Percentiles rank a stretch among this genome's conserved stretches.
These are phyloP conservation scores for Paramormyrops kingsleyae DNA, from an alignment of 2,113 vertebrate genomes.

Conservation along the genomic window DNA sequence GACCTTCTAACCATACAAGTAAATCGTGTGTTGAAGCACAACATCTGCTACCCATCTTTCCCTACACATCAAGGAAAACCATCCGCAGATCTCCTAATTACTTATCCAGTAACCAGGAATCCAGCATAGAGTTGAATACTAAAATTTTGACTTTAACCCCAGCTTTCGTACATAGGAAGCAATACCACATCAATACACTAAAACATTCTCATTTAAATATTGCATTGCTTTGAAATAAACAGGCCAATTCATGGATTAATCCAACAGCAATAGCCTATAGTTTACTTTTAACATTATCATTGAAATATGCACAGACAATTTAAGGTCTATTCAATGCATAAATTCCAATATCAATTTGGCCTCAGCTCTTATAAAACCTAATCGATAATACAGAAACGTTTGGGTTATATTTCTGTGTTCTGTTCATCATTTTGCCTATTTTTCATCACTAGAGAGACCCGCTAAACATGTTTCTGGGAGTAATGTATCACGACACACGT, in stretches of 20 bases:
- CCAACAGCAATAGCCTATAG: not conserved
- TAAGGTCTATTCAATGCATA: not conserved
- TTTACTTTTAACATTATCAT: not conserved
- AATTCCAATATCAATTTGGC: not conserved
- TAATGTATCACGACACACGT: too few species aligned
- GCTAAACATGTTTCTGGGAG: not conserved
- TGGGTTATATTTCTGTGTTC: not conserved
- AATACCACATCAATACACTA: not conserved
- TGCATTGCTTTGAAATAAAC: not conserved
- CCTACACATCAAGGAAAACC: not conserved
- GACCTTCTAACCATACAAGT: not conserved
- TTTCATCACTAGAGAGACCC: not conserved
- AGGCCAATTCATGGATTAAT: not conserved
- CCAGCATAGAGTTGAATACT: not conserved
- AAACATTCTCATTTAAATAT: not conserved
- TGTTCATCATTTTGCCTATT: not conserved
- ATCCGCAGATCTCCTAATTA: not conserved
- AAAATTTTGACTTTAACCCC: not conserved
- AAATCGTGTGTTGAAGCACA: not conserved
- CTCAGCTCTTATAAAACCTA: not conserved
- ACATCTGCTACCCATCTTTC: not conserved
- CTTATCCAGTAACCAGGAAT: not conserved
- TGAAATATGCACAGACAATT: not conserved
- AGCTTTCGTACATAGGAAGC: not conserved
- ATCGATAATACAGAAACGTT: not conserved